phyloP scores from a whole-genome alignment of 2,888 invertebrate genomes.

The Phrixothrix hirtus region DNA sequence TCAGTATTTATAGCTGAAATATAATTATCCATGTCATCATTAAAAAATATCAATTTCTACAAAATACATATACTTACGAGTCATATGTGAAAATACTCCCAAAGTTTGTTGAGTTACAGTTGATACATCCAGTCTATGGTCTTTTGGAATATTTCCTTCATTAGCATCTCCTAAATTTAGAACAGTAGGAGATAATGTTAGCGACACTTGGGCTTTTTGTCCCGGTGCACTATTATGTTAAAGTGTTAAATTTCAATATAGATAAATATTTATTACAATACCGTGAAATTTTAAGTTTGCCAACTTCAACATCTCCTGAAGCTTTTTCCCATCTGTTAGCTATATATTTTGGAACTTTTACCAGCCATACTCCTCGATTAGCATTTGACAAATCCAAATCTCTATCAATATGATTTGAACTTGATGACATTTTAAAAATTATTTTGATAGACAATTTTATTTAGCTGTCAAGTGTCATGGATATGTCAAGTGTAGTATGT shows the following conservation, averaged over 20 bases:
- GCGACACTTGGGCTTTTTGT: conserved; percentile 84
- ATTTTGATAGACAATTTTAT: neutral
- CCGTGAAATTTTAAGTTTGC: conserved; percentile 86
- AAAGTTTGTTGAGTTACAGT: conserved; percentile 89
- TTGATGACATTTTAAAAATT: conserved; percentile 8
- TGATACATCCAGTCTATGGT: conserved; percentile 89
- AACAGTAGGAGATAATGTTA: conserved; percentile 80
- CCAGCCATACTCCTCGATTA: conserved; percentile 92
- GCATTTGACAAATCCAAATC: conserved; percentile 88
- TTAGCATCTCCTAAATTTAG: conserved; percentile 76
- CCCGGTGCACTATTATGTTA: conserved; percentile 61
- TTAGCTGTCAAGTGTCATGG: too few relatives aligned
- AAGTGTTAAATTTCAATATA: neutral
- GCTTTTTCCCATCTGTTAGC: conserved; percentile 94
- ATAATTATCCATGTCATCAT: neutral
- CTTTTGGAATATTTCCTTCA: conserved; percentile 84
- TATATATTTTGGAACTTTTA: conserved; percentile 95
- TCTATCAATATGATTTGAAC: conserved; percentile 66
- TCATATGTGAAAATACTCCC: conserved; percentile 87
- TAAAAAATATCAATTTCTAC: neutral
- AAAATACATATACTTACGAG: conserved; percentile 60
- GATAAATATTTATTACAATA: conserved; percentile 51
- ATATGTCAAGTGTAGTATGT: too few relatives aligned
- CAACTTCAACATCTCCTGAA: conserved; percentile 89
- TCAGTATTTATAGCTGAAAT: conserved; percentile 65